Conservation (phyloP, 2,113 vertebrate species). For the Pedetes capensis region DNA sequence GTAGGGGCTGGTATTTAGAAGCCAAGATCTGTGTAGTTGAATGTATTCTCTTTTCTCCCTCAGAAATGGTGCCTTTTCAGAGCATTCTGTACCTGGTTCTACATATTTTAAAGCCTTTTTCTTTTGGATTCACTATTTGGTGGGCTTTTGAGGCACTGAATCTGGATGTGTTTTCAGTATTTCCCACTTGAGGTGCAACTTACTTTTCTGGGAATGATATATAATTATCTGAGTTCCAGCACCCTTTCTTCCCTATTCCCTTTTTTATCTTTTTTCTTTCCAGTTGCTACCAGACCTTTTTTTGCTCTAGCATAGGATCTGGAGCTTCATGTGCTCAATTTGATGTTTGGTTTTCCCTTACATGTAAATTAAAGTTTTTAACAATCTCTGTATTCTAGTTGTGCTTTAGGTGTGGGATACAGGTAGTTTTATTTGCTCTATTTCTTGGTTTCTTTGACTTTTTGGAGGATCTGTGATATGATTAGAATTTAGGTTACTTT, state of each 20-base stretch:
- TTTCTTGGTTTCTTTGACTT: constrained; percentile 3
- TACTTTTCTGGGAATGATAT: not conserved
- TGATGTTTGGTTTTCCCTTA: not conserved
- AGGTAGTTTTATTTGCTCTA: not conserved
- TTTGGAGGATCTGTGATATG: not conserved
- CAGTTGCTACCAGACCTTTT: not conserved
- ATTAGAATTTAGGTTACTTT: not conserved
- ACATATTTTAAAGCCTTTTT: not conserved
- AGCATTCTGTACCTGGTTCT: not conserved
- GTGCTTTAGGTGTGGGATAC: not conserved
- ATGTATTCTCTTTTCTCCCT: not conserved
- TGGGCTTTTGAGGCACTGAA: not conserved
- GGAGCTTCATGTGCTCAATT: not conserved
- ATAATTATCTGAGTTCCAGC: not conserved
- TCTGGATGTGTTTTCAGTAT: not conserved
- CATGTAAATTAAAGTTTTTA: not conserved
- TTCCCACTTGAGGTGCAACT: not conserved
- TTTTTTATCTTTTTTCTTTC: not conserved
- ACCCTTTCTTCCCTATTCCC: not conserved
- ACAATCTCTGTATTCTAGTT: not conserved
- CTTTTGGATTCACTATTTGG: not conserved
- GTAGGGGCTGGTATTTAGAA: not conserved
- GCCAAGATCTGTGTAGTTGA: not conserved
- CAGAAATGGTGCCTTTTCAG: not conserved
- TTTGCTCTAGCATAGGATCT: not conserved